Evolutionary conservation across 2,888 invertebrate species (phyloP).

Genomic region (Sepiola atlantica): DNA sequence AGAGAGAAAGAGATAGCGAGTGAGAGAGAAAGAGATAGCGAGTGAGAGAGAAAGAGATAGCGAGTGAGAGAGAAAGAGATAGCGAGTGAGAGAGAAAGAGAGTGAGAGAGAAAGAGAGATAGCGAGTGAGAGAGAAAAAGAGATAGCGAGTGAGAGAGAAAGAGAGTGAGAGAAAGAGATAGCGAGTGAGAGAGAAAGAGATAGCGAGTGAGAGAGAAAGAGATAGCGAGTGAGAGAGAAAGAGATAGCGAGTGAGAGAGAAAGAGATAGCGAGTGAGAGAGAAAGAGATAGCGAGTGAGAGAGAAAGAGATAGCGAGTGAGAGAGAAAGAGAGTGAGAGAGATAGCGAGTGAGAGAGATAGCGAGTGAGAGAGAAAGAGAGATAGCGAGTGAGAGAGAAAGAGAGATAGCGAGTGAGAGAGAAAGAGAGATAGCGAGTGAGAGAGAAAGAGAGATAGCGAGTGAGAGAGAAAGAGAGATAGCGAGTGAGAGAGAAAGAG

Average conservation of each 20-base stretch:
- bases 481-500: not conserved
- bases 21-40: too few species aligned
- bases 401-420: too few species aligned
- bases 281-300: not conserved
- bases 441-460: not conserved
- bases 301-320: not conserved
- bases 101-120: not conserved
- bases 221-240: not conserved
- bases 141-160: not conserved
- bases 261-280: not conserved
- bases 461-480: not conserved
- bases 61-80: too few species aligned
- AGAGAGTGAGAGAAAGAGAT: too few species aligned
- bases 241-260: not conserved
- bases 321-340: not conserved
- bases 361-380: not conserved
- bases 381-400: not conserved
- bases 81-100: constrained; percentile 8
- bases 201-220: not conserved
- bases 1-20: not conserved
- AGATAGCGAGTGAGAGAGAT: too few species aligned
- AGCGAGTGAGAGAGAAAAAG: not conserved
- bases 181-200: not conserved
- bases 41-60: too few species aligned
- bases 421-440: not conserved